Evolutionary conservation across 2,888 invertebrate species (phyloP).

Genomic region (Bugulina stolonifera): DNA sequence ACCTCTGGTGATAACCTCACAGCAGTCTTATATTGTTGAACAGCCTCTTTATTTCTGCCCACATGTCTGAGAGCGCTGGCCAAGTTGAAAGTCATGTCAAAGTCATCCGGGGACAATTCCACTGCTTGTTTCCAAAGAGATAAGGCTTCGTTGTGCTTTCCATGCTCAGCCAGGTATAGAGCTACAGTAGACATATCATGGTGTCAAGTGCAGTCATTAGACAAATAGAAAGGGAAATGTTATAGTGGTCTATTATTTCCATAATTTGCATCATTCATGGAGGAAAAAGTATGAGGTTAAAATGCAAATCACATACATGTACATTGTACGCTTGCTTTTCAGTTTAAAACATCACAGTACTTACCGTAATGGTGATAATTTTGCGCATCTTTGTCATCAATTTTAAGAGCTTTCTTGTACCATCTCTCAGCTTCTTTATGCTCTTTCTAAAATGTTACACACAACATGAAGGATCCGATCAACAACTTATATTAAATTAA

Average conservation of each 20-base stretch:
- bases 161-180: constrained; percentile 76
- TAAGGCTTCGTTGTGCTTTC: constrained; percentile 74
- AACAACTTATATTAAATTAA: no score
- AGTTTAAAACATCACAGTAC: no score
- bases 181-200: no score
- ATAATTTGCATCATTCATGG: no score
- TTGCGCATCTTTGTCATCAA: constrained; percentile 76
- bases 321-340: no score
- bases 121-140: constrained; percentile 73
- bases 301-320: no score
- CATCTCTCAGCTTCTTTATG: constrained; percentile 78
- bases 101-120: constrained; percentile 70
- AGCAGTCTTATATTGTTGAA: constrained; percentile 78
- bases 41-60: constrained; percentile 73
- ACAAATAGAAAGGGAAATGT: no score
- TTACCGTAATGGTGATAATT: constrained; percentile 85
- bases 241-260: no score
- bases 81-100: constrained; percentile 77
- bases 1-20: constrained; percentile 50
- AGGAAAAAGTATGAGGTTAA: no score
- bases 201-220: no score
- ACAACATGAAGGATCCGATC: no score
- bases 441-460: constrained; percentile 72
- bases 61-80: constrained; percentile 73
- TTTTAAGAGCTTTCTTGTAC: constrained; percentile 75